A percentile compares a stretch with the other conserved stretches of the same genome.
Evolutionary conservation across 2,888 invertebrate genomes (phyloP).

Genomic region (Mythimna lalbum): DNA sequence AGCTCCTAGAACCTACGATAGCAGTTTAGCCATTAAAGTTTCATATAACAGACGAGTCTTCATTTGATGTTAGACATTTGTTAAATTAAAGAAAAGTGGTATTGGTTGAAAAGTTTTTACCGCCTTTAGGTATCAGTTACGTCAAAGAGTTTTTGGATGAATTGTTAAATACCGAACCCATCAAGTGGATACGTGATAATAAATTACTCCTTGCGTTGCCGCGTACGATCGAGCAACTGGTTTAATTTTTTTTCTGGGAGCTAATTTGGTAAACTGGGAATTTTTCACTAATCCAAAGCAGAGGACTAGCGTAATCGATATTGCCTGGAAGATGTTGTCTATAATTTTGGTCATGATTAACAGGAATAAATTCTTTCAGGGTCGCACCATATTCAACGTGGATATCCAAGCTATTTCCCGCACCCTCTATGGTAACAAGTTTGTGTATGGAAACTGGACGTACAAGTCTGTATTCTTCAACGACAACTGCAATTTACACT

Average conservation of each 20-base stretch:
- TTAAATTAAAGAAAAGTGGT: too few relatives aligned
- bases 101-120: too few relatives aligned
- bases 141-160: neutral
- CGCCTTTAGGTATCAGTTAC: too few relatives aligned
- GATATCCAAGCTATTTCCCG: constrained; percentile 25
- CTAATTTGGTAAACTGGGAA: too few relatives aligned
- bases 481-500: constrained; percentile 42
- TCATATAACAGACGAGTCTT: neutral
- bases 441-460: constrained; percentile 53
- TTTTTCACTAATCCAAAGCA: neutral
- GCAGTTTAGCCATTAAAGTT: too few relatives aligned
- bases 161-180: neutral
- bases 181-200: too few relatives aligned
- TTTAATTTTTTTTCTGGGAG: too few relatives aligned
- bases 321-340: neutral
- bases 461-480: constrained; percentile 29
- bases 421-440: constrained; percentile 38
- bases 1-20: neutral
- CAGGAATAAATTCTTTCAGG: constrained; percentile 26
- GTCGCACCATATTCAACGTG: constrained; percentile 14
- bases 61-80: neutral
- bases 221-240: too few relatives aligned
- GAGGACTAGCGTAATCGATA: neutral
- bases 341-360: neutral
- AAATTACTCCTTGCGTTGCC: too few relatives aligned